Conservation (phyloP, 2,113 vertebrate genomes). For the Oncorhynchus tshawytscha region DNA sequence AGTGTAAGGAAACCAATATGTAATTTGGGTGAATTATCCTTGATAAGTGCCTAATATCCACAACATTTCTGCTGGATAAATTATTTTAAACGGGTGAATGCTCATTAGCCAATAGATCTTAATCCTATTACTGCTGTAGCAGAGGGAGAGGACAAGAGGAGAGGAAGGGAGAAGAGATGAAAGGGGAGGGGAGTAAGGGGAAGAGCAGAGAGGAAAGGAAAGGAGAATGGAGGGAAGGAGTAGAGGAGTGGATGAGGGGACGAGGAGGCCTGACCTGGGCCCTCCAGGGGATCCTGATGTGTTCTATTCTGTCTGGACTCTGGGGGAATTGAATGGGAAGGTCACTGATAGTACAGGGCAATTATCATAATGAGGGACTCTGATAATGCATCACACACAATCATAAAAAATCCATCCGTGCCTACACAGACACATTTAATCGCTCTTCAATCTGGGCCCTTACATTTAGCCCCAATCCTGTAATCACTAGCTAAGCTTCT, state of each 20-base stretch:
- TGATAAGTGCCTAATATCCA: slow-evolving; percentile 57
- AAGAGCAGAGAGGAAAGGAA: no score
- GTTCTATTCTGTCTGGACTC: slow-evolving; percentile 32
- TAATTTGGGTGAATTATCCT: no score
- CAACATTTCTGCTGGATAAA: slow-evolving; percentile 65
- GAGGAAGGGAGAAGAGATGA: background rate
- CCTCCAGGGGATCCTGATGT: no score
- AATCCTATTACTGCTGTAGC: slow-evolving; percentile 69
- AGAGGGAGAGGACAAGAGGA: background rate
- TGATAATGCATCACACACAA: slow-evolving; percentile 64
- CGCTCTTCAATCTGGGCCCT: slow-evolving; percentile 56
- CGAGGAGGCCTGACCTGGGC: no score
- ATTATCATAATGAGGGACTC: slow-evolving; percentile 71
- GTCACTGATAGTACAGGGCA: slow-evolving; percentile 56
- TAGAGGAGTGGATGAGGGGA: no score
- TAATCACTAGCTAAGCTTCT: slow-evolving; percentile 64
- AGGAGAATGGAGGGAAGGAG: no score
- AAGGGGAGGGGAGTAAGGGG: no score
- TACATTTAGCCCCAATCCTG: slow-evolving; percentile 57
- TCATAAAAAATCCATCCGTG: slow-evolving; percentile 68
- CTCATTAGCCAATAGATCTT: slow-evolving; percentile 76
- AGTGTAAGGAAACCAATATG: no score
- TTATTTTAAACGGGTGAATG: slow-evolving; percentile 68
- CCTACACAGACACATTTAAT: slow-evolving; percentile 68
- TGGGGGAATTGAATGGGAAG: slow-evolving; percentile 49